These are phyloP conservation scores for Crambe crambe DNA, from an alignment of 37 sponge, comb jelly and placozoan genomes.

Conservation along the genomic window DNA sequence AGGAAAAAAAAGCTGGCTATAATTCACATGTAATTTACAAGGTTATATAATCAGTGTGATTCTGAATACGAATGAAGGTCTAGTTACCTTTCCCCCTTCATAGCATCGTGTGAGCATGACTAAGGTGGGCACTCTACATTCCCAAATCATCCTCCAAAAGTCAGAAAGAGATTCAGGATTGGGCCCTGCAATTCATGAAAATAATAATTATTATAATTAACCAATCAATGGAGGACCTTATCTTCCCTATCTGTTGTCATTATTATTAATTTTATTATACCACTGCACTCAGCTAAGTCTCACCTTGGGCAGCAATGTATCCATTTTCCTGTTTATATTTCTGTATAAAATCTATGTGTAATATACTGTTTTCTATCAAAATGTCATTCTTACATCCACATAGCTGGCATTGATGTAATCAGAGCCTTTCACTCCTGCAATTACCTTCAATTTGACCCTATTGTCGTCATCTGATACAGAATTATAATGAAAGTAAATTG, in stretches of 20 bases:
- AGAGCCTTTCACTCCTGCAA: not conserved
- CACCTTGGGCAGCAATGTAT: not conserved
- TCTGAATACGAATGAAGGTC: not conserved
- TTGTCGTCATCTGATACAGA: not conserved
- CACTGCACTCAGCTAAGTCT: not conserved
- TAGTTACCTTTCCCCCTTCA: conserved; percentile 3
- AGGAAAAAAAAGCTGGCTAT: not conserved
- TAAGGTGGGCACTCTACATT: not conserved
- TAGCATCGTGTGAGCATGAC: conserved; percentile 5
- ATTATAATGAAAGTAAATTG: too few species aligned
- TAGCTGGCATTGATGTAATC: conserved; percentile 10
- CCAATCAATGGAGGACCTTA: too few species aligned
- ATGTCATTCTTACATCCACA: conserved; percentile 1
- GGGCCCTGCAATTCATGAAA: too few species aligned
- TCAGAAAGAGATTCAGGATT: not conserved
- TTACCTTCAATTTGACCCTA: not conserved
- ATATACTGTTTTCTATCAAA: not conserved
- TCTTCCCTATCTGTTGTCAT: too few species aligned
- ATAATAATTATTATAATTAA: too few species aligned
- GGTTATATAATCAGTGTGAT: not conserved
- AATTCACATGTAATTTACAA: not conserved
- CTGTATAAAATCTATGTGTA: not conserved
- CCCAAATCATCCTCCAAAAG: conserved; percentile 13
- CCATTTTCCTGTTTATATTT: not conserved
- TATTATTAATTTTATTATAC: too few species aligned